Evolutionary conservation across 2,888 invertebrate species (phyloP).

Genomic region (Acrocyrtus sp.): DNA sequence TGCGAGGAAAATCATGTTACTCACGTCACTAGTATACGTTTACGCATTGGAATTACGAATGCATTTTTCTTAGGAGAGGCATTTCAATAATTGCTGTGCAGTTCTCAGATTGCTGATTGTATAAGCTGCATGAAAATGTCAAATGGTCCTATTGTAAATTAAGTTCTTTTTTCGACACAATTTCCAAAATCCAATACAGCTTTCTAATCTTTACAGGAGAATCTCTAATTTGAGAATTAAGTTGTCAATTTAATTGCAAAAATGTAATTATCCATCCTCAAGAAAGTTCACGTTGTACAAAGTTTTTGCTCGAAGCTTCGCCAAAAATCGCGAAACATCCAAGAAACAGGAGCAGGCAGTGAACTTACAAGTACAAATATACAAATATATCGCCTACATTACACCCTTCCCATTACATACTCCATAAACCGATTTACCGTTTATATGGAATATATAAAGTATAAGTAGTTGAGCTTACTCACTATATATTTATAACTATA

Average conservation of each 20-base stretch:
- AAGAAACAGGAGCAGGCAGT: conserved; percentile 18
- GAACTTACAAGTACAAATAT: background rate
- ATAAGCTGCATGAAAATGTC: too few species aligned
- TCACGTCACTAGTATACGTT: background rate
- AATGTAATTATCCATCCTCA: conserved; percentile 1
- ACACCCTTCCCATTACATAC: background rate
- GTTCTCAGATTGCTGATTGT: too few species aligned
- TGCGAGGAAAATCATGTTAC: background rate
- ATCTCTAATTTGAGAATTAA: background rate
- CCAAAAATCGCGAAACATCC: too few species aligned
- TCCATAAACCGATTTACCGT: background rate
- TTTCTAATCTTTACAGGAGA: background rate
- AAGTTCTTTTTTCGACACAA: background rate
- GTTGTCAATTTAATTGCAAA: background rate
- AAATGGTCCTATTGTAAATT: too few species aligned
- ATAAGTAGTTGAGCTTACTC: background rate
- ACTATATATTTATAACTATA: background rate
- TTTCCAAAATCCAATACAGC: background rate
- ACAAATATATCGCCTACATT: background rate
- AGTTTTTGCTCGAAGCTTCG: conserved; percentile 1
- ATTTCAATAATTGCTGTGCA: too few species aligned
- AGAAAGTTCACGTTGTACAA: too few species aligned
- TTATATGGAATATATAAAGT: background rate
- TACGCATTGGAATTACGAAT: background rate
- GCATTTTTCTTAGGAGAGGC: too few species aligned